phyloP scores from a whole-genome alignment of 2,888 invertebrate species.

The Cantharis nigra region DNA sequence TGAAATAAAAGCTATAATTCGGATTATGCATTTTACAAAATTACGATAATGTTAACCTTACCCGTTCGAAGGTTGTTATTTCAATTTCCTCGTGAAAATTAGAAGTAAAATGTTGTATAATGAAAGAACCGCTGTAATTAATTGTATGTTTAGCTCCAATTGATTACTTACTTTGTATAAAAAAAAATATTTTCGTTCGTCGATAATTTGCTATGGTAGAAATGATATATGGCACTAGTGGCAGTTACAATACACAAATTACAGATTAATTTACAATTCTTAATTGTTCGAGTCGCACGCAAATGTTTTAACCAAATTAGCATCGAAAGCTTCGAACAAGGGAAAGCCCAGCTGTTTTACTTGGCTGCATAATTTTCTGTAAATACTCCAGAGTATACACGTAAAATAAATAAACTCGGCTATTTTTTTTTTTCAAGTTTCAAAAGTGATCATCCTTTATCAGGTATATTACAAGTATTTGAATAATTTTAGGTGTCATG shows the following conservation, averaged over 20 bases:
- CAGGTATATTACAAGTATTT: background rate
- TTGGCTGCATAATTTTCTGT: background rate
- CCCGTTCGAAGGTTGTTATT: background rate
- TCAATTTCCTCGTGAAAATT: background rate
- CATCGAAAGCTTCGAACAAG: slow-evolving; percentile 4
- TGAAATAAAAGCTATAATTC: background rate
- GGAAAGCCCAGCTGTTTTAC: background rate
- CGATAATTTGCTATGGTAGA: background rate
- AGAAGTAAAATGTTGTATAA: background rate
- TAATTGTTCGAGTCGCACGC: slow-evolving; percentile 19
- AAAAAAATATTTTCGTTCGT: background rate
- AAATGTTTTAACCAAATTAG: slow-evolving; percentile 18
- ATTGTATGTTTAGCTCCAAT: background rate
- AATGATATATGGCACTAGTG: background rate
- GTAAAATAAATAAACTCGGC: background rate
- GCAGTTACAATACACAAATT: slow-evolving; percentile 12
- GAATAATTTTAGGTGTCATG: background rate
- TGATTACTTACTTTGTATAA: background rate
- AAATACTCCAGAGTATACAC: background rate
- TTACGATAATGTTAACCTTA: background rate
- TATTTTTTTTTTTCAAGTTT: background rate
- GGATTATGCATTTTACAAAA: background rate
- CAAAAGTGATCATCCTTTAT: background rate
- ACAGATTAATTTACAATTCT: slow-evolving; percentile 12
- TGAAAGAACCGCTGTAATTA: background rate